phyloP scores from a whole-genome alignment of 92 coral and sea anemone genomes.

The Hydrozoanthus gracilis region DNA sequence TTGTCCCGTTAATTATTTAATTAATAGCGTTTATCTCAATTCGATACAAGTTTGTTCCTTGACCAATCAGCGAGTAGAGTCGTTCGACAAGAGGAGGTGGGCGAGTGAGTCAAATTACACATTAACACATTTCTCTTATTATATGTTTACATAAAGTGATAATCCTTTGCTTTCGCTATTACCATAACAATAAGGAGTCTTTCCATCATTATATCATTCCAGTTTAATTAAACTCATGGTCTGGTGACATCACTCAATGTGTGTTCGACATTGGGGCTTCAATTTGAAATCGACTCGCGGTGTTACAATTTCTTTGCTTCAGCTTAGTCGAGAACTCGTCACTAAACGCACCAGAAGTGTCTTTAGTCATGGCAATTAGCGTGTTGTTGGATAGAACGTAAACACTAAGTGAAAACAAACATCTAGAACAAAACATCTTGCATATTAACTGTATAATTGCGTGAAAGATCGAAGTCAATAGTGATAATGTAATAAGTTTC shows the following conservation, averaged over 20 bases:
- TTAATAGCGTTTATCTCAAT: slow-evolving; percentile 98
- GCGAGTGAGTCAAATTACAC: slow-evolving; percentile 71
- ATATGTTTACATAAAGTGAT: slow-evolving; percentile 68
- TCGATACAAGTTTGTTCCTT: slow-evolving; percentile 76
- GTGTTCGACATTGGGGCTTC: slow-evolving; percentile 1
- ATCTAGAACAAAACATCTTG: slow-evolving; percentile 65
- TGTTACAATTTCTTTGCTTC: slow-evolving; percentile 7
- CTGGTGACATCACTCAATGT: slow-evolving; percentile 54
- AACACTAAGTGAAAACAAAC: slow-evolving; percentile 77
- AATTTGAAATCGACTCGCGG: neutral
- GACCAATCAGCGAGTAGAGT: slow-evolving; percentile 80
- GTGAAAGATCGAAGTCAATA: slow-evolving; percentile 68
- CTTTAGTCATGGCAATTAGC: slow-evolving; percentile 56
- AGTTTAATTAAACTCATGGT: slow-evolving; percentile 78
- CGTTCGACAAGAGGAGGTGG: slow-evolving; percentile 54
- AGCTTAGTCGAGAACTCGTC: neutral
- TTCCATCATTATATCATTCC: slow-evolving; percentile 74
- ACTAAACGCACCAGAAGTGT: slow-evolving; percentile 25
- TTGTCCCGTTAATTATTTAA: slow-evolving; percentile 99
- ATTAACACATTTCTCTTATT: slow-evolving; percentile 72
- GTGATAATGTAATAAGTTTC: slow-evolving; percentile 72
- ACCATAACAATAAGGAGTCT: slow-evolving; percentile 66
- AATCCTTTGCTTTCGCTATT: slow-evolving; percentile 64
- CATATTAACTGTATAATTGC: slow-evolving; percentile 81
- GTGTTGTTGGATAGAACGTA: slow-evolving; percentile 74